A percentile compares a stretch with the other conserved stretches of the same genome.
These are phyloP conservation scores for Phoxinus phoxinus DNA, from an alignment of 2,113 vertebrate genomes.

Conservation along the genomic window DNA sequence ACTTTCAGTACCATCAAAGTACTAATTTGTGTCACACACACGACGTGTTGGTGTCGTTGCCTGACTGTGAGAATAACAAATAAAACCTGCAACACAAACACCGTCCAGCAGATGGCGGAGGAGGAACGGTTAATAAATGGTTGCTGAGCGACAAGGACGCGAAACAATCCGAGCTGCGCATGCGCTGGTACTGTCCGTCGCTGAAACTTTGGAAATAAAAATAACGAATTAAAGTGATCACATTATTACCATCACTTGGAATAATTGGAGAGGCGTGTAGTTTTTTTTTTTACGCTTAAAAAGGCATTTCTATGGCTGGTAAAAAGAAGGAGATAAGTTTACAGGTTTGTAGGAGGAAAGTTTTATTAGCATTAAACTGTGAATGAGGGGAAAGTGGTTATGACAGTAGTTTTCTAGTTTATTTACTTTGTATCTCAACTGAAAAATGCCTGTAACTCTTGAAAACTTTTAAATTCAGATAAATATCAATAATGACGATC, in stretches of 20 bases:
- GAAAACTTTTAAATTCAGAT: slow-evolving; percentile 71
- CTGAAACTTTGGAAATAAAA: neutral
- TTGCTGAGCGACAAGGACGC: slow-evolving; percentile 68
- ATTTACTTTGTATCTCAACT: neutral
- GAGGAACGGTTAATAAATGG: neutral
- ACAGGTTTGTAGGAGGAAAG: slow-evolving; percentile 68
- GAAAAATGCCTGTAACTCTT: neutral
- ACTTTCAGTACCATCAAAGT: neutral
- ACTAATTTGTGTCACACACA: neutral
- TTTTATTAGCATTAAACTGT: neutral
- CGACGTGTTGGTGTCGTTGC: neutral
- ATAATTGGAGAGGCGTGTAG: neutral
- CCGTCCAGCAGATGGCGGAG: neutral
- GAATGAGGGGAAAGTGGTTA: neutral
- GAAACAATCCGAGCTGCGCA: slow-evolving; percentile 62
- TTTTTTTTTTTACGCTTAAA: neutral
- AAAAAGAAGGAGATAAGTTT: slow-evolving; percentile 81
- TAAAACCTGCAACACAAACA: neutral
- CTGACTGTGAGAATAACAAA: neutral
- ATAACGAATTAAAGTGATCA: neutral
- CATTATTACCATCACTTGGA: neutral
- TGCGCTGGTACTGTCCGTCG: neutral
- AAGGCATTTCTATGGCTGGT: slow-evolving; percentile 68
- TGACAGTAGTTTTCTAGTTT: neutral
- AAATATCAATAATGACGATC: slow-evolving; percentile 85